These are phyloP conservation scores for Oscheius onirici DNA, from an alignment of 2,888 invertebrate species.

Conservation along the genomic window DNA sequence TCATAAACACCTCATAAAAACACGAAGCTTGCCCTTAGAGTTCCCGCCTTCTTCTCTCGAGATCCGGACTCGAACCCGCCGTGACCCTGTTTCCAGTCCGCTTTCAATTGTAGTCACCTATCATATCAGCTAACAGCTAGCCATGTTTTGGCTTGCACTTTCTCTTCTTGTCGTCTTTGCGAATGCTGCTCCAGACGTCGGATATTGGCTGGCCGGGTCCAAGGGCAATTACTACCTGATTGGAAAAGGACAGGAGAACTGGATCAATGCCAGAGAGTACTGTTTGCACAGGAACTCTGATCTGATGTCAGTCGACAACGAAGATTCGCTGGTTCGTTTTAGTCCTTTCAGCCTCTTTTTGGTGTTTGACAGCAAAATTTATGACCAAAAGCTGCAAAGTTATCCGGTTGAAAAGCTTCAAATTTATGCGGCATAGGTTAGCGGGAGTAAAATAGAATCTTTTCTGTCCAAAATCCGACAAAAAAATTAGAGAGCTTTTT, in stretches of 20 bases:
- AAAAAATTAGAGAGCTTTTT: no score
- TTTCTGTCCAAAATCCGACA: no score
- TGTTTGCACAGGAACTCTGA: constrained; percentile 28
- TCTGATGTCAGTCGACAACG: constrained; percentile 8
- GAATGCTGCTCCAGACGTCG: not conserved
- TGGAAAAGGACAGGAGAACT: constrained; percentile 7
- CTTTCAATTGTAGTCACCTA: constrained; percentile 27
- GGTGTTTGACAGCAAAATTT: not conserved
- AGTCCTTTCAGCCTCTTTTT: not conserved
- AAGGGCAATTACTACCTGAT: constrained; percentile 14
- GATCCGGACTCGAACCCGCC: constrained; percentile 16
- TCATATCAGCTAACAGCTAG: not conserved
- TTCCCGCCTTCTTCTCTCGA: not conserved
- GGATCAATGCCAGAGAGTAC: constrained; percentile 30
- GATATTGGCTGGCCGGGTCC: constrained; percentile 27
- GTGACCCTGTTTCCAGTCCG: constrained; percentile 30
- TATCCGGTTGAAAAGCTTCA: no score
- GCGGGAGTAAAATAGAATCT: no score
- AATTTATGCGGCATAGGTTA: no score
- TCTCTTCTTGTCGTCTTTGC: not conserved
- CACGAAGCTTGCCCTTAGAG: not conserved
- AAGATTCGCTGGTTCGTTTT: not conserved
- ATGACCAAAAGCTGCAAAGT: no score
- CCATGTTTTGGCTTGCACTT: not conserved
- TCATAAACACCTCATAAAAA: no score